Percentiles rank a stretch among this genome's conserved stretches.
Conservation (phyloP, 2,113 vertebrate species). For the Turnix velox region DNA sequence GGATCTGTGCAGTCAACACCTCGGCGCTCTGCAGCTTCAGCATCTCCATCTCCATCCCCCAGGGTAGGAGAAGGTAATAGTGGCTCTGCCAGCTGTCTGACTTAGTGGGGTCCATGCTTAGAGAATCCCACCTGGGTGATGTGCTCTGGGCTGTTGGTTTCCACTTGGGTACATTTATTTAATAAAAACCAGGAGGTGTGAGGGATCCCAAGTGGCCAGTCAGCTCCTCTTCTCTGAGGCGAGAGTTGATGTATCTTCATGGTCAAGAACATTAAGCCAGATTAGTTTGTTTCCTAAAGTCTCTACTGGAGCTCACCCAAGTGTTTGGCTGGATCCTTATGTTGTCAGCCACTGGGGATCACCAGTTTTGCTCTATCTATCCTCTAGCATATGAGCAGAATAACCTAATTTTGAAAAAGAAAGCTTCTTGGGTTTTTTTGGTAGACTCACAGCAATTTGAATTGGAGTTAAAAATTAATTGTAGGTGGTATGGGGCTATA, state of each 20-base stretch:
- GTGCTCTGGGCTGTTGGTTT: background rate
- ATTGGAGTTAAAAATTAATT: background rate
- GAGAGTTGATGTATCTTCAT: background rate
- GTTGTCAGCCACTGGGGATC: background rate
- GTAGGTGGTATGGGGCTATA: background rate
- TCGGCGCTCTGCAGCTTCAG: slow-evolving; percentile 77
- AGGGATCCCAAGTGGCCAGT: background rate
- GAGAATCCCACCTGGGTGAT: background rate
- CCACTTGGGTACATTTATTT: rapidly evolving
- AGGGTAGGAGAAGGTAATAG: slow-evolving; percentile 78
- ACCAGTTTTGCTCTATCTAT: background rate
- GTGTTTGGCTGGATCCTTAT: background rate
- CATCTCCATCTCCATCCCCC: slow-evolving; percentile 84
- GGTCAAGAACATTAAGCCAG: background rate
- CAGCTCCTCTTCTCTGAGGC: background rate
- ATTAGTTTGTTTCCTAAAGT: background rate
- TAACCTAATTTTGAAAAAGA: background rate
- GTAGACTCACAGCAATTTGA: background rate
- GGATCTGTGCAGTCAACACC: slow-evolving; percentile 90
- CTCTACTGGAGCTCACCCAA: background rate
- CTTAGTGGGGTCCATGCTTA: background rate
- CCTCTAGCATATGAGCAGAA: background rate
- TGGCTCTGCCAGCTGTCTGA: background rate
- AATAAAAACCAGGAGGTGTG: background rate
- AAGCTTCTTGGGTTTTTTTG: background rate